Evolutionary conservation across 64 coral and sea anemone genomes (phyloP), one percentile per base, ranked within the genome.

Genomic region (Montipora sp.): DNA sequence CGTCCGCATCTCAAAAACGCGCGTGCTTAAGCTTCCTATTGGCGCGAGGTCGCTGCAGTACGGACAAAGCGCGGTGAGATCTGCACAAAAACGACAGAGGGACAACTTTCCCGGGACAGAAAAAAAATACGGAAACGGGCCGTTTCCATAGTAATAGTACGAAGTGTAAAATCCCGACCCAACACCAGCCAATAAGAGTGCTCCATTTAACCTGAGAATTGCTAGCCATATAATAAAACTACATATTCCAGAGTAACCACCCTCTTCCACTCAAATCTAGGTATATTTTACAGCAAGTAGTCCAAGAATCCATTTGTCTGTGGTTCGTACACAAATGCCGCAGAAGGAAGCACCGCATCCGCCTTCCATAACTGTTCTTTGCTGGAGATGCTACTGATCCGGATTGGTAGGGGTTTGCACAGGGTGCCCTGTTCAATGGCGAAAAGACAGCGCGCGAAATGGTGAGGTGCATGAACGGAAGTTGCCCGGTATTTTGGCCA

Each of bases 281-380:
- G 75, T 16, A 72, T 92, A 70, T 92, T 92, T 81, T 92, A 87
- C 81, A 87, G 91, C 63, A 87, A 79, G 63, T 92, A 82, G 91
- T 92, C 91, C 15, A 43, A n/a, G 21, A 92, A 92, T 20, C 81
- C 73, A 10, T 92, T 81, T 19, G 76, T 76, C 16, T 82, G 55
- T 36, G 91, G 91, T 22, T 92, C 82, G 0, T 92, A 78, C 44
- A 55, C 91, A 22, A 92, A 92, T 59, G 91, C 83, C 0, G 83
- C 77, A 61, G 8, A 73, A 5, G 91, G 82, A 46, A 87, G 73
- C 21, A 92, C 82, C 8, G 0, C 43, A 44, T 59, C 59, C 4
- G 91, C 87, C 18, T 93, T 93, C 58, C 91, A 93, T 49, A 93
- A 93, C 83, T 93, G 60, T 78, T 77, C 47, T 93, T 93, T 63